These are phyloP conservation scores for Nematostella vectensis DNA, from an alignment of 92 coral and sea anemone genomes.

Conservation along the genomic window DNA sequence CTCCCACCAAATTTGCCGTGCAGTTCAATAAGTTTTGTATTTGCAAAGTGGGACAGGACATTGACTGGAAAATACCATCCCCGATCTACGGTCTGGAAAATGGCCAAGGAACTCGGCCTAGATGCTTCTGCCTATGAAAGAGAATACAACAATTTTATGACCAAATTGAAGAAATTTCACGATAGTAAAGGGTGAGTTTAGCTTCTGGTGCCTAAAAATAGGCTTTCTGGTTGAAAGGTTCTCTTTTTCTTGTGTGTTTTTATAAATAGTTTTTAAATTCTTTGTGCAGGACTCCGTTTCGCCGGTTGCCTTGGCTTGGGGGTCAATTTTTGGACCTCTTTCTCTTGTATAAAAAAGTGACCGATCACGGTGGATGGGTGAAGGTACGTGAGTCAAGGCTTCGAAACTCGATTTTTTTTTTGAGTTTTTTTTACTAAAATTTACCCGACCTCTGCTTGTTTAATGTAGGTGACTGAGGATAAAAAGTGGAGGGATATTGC, in stretches of 20 bases:
- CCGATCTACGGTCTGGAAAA: conserved; percentile 49
- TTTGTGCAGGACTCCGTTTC: conserved; percentile 88
- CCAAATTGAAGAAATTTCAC: conserved; percentile 88
- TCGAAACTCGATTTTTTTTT: conserved; percentile 12
- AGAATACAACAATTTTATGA: conserved; percentile 88
- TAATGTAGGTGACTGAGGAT: conserved; percentile 83
- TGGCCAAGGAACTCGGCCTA: conserved; percentile 84
- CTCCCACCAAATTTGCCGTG: conserved; percentile 85
- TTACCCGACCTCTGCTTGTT: not conserved
- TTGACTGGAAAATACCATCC: conserved; percentile 58
- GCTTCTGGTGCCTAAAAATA: conserved; percentile 6
- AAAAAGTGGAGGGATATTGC: conserved; percentile 93
- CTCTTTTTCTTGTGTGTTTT: conserved; percentile 27
- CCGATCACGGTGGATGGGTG: conserved; percentile 87
- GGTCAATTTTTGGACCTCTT: conserved; percentile 91
- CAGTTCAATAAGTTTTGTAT: conserved; percentile 72
- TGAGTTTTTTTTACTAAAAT: conserved; percentile 2
- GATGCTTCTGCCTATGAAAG: conserved; percentile 70
- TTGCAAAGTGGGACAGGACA: conserved; percentile 46
- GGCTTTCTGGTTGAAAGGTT: conserved; percentile 63
- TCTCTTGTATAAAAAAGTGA: conserved; percentile 90
- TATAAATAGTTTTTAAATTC: conserved; percentile 22
- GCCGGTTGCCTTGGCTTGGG: conserved; percentile 91
- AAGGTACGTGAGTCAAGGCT: too few relatives aligned
- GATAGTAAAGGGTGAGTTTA: conserved; percentile 87